Base-by-base conservation (phyloP, 2,888 invertebrate genomes). In the Rhagonycha lutea region DNA sequence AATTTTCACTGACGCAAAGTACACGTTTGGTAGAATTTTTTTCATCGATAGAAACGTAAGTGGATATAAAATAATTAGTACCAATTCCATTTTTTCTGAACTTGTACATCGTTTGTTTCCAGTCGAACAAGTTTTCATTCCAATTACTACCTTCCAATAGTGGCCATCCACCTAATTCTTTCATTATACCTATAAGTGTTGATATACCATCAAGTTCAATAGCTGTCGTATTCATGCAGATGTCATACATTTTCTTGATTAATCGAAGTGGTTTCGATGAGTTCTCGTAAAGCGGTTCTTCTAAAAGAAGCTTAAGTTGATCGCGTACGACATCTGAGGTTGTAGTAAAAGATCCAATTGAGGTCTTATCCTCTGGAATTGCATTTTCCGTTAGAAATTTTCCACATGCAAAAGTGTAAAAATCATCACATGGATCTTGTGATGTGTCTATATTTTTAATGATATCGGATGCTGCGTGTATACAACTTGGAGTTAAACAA, bases 161-260 rank as follows among this genome's bases (percentile, higher is more conserved):
- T 0, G 98, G 98, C 98, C 98, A 98, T 3, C 97, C 97, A 0
- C 98, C 98, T 23, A 98, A 89, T 14, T 91, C 89, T 60, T 90
- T 89, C 71, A 98, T 88, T 85, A 96, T 92, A 0, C 90, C 89
- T 71, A 91, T 87, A 60, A 97, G 90, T 0, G 97, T 96, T 4
- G 89, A 87, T 63, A 94, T 86, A 0, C 96, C 97, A 68, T 93
- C 91, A 2, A 91, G 89, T 85, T 98, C 96, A 82, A 98, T 97
- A 18, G 92, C 88, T 80, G 92, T 92, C 88, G 93, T 92, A 86
- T 97, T 95, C 92, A 97, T 94, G 88, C 98, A 98, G 69, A 96
- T 93, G 83, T 92, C 91, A 89, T 96, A 98, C 77, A 97, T 89
- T 18, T 92, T 92, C 86, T 96, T 96, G 14, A 94, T 94, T 76